phyloP scores from a whole-genome alignment of 2,797 vertebrate genomes.

The Acanthornis magna region DNA sequence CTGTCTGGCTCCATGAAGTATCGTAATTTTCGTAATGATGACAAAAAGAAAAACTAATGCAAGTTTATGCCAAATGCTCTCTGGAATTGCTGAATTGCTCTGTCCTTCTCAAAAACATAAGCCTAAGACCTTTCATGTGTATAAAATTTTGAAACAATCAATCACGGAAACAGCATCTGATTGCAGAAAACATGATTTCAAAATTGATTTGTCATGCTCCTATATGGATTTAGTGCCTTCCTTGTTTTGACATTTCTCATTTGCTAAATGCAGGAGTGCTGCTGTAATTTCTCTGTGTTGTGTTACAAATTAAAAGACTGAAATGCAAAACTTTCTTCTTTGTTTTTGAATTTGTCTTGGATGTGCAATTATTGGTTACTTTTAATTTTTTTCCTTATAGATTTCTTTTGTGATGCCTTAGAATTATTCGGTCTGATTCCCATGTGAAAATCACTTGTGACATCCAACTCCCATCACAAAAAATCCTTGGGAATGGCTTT shows the following conservation, averaged over 20 bases:
- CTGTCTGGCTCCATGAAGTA: constrained; percentile 18
- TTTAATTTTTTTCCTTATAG: not conserved
- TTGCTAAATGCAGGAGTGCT: constrained; percentile 61
- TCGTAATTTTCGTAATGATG: constrained; percentile 43
- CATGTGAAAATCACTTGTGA: not conserved
- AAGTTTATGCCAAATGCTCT: constrained; percentile 28
- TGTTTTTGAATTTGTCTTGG: not conserved
- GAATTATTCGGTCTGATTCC: not conserved
- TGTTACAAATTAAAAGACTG: constrained; percentile 6
- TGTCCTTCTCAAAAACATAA: constrained; percentile 56
- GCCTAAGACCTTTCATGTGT: constrained; percentile 16
- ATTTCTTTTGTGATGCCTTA: not conserved
- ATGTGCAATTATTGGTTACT: constrained; percentile 19
- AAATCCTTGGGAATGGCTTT: not conserved
- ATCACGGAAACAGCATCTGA: constrained; percentile 55
- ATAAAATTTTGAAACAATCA: constrained; percentile 66
- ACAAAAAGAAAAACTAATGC: constrained; percentile 42
- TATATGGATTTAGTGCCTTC: constrained; percentile 71
- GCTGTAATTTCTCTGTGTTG: constrained; percentile 53
- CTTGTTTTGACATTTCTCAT: constrained; percentile 73
- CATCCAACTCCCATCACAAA: not conserved
- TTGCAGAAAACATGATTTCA: constrained; percentile 70
- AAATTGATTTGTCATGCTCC: constrained; percentile 70
- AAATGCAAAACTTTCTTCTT: not conserved
- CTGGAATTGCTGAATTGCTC: constrained; percentile 57